Base-by-base conservation (phyloP, 2,888 invertebrate genomes). In the Lasiommata megera region DNA sequence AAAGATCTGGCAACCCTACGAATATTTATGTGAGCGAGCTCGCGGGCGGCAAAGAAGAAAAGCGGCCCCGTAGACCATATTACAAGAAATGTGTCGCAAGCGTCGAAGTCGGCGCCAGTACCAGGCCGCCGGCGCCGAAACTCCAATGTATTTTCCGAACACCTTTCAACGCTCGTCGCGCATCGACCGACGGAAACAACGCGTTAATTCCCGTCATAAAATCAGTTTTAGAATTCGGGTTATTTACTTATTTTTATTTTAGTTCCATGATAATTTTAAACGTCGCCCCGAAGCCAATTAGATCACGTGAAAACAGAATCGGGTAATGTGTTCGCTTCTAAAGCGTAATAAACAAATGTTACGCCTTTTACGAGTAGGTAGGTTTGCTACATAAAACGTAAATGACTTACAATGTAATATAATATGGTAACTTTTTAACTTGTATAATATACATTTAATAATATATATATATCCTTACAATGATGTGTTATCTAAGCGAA, bases 141-240 rank as follows among this genome's bases (percentile, higher is more conserved):
- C 79, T 74, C 69, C 79, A 64, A 80, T 84, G 84, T 88, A 86
- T 88, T 88, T 86, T 85, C 82, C 84, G 82, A 84, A 78, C 88
- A 84, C 86, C 88, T 90, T 88, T 90, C 90, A 88, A 80, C 88
- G 85, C 88, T 81, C 85, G 81, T 84, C 88, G 82, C 88, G 81
- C 87, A 87, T 86, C 88, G 81, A 82, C 84, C 86, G 88, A 84
- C 89, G 90, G 90, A 90, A 90, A 90, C 88, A 88, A 89, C 88
- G 83, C 88, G 90, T 90, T 90, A 89, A 89, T 89, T 89, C 89
- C 86, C 88, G 88, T 89, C 89, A 88, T 90, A 89, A 90, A 90
- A 89, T 89, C 90, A 82, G 82, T 87, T 89, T 89, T 88, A 89
- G 90, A 88, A 89, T 88, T 87, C 86, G 84, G 88, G 86, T 88